These are phyloP conservation scores for Aphaenogaster ashmeadi DNA, from an alignment of 1,140 invertebrate species.

Conservation along the genomic window DNA sequence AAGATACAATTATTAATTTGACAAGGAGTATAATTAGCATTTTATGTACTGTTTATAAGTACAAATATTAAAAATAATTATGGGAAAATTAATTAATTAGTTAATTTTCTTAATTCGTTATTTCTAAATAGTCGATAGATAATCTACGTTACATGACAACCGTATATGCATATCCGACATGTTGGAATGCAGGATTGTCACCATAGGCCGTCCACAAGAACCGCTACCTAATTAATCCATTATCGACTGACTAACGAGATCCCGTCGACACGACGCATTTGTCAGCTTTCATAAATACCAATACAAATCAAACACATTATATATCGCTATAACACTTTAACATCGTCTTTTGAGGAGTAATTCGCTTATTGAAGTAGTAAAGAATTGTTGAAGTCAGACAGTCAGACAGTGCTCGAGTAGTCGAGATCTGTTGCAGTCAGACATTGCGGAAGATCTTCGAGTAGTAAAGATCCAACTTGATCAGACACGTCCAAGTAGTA, in stretches of 20 bases:
- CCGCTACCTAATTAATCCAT: slow-evolving; percentile 73
- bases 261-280: slow-evolving; percentile 16
- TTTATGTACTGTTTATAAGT: neutral
- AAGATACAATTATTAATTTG: neutral
- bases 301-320: neutral
- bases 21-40: neutral
- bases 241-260: slow-evolving; percentile 66
- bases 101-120: neutral
- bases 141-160: neutral
- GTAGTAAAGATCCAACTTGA: neutral
- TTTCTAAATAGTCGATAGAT: neutral
- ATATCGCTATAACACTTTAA: neutral
- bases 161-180: slow-evolving; percentile 49
- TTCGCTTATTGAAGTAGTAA: neutral
- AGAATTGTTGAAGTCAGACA: neutral
- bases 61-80: neutral
- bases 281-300: slow-evolving; percentile 53
- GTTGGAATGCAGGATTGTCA: slow-evolving; percentile 71
- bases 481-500: slow-evolving; percentile 5
- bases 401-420: neutral
- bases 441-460: neutral
- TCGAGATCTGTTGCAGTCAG: neutral
- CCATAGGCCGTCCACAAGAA: slow-evolving; percentile 73
- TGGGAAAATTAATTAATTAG: neutral
- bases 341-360: neutral